Conservation (phyloP, 2,797 vertebrate genomes). For the Hemibagrus guttatus region DNA sequence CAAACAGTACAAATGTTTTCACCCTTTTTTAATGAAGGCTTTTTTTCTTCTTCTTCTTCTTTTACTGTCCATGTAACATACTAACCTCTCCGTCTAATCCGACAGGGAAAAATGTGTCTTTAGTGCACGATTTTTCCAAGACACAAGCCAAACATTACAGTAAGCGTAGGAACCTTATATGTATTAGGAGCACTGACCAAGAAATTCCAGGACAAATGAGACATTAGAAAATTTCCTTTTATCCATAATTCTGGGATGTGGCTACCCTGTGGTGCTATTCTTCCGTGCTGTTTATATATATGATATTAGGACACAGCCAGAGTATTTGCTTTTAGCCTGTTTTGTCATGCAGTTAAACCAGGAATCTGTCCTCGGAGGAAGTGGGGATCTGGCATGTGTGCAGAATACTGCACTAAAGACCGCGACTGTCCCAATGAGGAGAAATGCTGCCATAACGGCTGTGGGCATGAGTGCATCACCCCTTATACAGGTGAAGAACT, state of each 20-base stretch:
- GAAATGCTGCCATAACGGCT: constrained; percentile 81
- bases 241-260: background rate
- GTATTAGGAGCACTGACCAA: background rate
- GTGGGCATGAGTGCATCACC: constrained; percentile 67
- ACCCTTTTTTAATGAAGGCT: background rate
- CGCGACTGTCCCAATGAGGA: constrained; percentile 62
- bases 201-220: background rate
- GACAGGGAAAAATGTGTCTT: background rate
- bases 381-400: constrained; percentile 64
- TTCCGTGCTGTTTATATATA: background rate
- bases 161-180: background rate
- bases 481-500: constrained; percentile 67
- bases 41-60: background rate
- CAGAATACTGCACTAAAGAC: constrained; percentile 69
- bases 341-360: constrained; percentile 66
- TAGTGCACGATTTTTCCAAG: background rate
- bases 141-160: background rate
- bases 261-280: background rate
- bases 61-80: background rate
- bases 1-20: background rate
- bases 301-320: background rate
- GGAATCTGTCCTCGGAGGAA: constrained; percentile 69
- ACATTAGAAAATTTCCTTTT: background rate
- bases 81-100: background rate
- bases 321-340: background rate